Evolutionary conservation across 2,888 invertebrate genomes (phyloP).

Genomic region (Lycocerus yunnanus): DNA sequence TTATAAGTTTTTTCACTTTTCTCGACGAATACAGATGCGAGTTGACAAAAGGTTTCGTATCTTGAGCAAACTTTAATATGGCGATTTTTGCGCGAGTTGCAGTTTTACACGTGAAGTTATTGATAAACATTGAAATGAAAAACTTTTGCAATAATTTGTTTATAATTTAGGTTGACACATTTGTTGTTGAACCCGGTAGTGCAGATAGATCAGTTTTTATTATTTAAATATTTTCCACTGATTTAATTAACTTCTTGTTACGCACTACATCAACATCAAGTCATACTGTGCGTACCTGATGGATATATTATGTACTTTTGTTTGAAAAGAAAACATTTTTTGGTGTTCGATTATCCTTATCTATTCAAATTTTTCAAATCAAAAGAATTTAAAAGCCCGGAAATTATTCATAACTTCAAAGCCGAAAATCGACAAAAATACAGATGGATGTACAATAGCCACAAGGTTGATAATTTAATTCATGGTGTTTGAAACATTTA

Average conservation of each 20-base stretch:
- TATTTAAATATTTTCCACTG: neutral
- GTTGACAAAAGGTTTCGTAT: neutral
- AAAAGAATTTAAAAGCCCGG: no score
- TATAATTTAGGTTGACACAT: neutral
- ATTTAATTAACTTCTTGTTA: neutral
- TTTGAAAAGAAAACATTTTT: no score
- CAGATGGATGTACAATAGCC: no score
- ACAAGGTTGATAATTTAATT: neutral
- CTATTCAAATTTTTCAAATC: no score
- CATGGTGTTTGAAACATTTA: neutral
- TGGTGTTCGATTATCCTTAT: no score
- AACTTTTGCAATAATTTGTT: neutral
- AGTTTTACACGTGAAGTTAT: neutral
- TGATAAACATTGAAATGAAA: neutral
- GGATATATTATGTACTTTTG: no score
- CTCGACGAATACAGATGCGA: neutral
- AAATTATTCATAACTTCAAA: neutral
- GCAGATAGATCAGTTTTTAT: neutral
- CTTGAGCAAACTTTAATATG: neutral
- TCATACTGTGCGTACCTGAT: no score
- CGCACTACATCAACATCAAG: neutral
- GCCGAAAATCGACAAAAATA: no score
- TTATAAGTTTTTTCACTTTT: neutral
- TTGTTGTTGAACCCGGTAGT: neutral
- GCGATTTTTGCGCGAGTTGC: neutral